A percentile compares a stretch with the other conserved stretches of the same genome.
Conservation (phyloP, 2,113 vertebrate species). For the Colistium nudipinnis region DNA sequence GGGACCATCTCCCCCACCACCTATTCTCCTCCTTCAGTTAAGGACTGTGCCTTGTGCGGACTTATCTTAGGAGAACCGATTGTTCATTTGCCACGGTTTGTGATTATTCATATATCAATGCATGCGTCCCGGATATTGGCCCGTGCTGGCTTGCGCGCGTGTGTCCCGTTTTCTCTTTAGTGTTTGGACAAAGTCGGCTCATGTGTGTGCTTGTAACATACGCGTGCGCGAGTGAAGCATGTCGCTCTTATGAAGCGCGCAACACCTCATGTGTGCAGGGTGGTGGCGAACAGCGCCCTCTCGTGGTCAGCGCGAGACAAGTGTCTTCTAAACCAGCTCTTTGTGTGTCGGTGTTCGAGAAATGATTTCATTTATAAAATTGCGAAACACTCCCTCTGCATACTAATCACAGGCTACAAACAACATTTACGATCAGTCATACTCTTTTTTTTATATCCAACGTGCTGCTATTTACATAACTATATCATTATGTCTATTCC, state of each 20-base stretch:
- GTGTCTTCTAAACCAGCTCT: not conserved
- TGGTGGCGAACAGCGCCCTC: constrained; percentile 69
- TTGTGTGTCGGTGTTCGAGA: constrained; percentile 20
- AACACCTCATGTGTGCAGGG: not conserved
- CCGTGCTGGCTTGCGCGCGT: not conserved
- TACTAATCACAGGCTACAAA: too few species aligned
- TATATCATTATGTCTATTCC: too few species aligned
- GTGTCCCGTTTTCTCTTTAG: not conserved
- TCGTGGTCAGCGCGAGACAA: constrained; percentile 20
- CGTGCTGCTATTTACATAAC: too few species aligned
- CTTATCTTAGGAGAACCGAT: constrained; percentile 11
- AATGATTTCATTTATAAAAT: not conserved
- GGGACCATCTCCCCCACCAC: constrained; percentile 19
- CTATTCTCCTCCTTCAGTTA: not conserved
- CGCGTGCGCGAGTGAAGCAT: constrained; percentile 5
- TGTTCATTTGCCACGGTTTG: constrained; percentile 59
- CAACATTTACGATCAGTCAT: too few species aligned
- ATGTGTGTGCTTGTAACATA: not conserved
- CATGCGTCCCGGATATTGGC: constrained; percentile 10
- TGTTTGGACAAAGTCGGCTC: not conserved
- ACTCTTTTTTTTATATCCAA: too few species aligned
- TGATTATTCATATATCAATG: constrained; percentile 36
- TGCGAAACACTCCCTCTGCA: constrained; percentile 1
- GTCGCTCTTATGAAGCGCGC: not conserved
- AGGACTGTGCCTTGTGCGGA: not conserved